Base-by-base conservation (phyloP, 2,888 invertebrate genomes). In the Hermodice carunculata region DNA sequence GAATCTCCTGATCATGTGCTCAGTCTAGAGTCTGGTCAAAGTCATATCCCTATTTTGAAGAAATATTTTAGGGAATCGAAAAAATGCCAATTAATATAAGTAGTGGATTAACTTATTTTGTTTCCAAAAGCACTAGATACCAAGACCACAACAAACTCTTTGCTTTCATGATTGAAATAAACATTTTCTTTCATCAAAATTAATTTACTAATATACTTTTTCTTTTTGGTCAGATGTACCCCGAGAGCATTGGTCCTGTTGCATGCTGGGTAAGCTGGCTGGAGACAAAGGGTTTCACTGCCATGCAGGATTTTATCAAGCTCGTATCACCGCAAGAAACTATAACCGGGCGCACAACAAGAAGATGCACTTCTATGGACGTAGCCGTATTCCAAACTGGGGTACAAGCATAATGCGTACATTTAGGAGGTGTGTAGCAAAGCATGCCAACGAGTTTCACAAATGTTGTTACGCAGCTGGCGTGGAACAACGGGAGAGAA, bases 221-320 rank as follows among this genome's bases (percentile, higher is more conserved):
- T 34, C 4, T 44, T 44, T 11, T 28, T 29, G 53, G 64, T 37
- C 64, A 76, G 76, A 70, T 24, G 72, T 76, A 8, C 70, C 73
- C 17, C 60, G 73, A 6, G 42, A 58, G 32, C 73, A 79, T 46
- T 75, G 72, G 66, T 75, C 78, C 3, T 82, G 82, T 54, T 82
- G 82, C 68, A 75, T 78, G 70, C 65, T 82, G 59, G 82, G 82
- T n/a, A 71, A 71, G 34, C 59, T 82, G 56, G 81, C 82, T 5
- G 82, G 81, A 3, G 79, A 80, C 67, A 82, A 81, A 61, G 82
- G 81, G 11, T 82, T 80, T 73, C 78, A 80, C 64, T 82, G 82
- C 54, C 72, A 74, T 37, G 77, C 74, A 5, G 66, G 73, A 3
- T 81, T 80, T 58, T 82, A 82, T 60, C 70, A 69, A 0, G 72